These are phyloP conservation scores for Drosophila borealis DNA, from an alignment of 2,888 invertebrate species.

Conservation along the genomic window DNA sequence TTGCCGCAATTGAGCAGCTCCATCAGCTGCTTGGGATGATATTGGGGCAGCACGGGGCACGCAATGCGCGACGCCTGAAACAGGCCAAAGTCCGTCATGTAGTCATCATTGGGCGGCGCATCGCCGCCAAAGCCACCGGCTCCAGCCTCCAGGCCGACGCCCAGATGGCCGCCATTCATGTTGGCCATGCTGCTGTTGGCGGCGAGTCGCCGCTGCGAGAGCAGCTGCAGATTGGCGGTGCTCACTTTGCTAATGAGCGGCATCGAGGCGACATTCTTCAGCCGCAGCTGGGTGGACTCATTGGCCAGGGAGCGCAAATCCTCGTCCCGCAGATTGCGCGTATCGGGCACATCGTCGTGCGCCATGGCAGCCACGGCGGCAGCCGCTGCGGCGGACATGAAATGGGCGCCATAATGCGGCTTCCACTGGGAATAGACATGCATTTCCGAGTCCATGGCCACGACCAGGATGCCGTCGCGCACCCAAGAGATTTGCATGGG, in stretches of 20 bases:
- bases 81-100: conserved; percentile 96
- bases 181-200: conserved; percentile 85
- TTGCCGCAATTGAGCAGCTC: conserved; percentile 99
- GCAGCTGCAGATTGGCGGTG: conserved; percentile 92
- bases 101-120: conserved; percentile 86
- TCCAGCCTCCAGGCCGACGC: background rate
- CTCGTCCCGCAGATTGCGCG: conserved; percentile 90
- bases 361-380: conserved; percentile 83
- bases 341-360: conserved; percentile 89
- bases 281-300: conserved; percentile 88
- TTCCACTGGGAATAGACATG: conserved; percentile 99
- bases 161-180: conserved; percentile 46
- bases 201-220: conserved; percentile 88
- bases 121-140: conserved; percentile 21
- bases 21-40: conserved; percentile 99
- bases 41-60: conserved; percentile 98
- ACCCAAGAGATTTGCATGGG: conserved; percentile 99
- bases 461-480: conserved; percentile 97
- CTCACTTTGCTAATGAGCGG: conserved; percentile 93
- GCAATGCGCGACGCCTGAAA: conserved; percentile 99
- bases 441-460: conserved; percentile 99
- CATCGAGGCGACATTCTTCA: conserved; percentile 91
- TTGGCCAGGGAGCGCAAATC: conserved; percentile 88
- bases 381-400: conserved; percentile 81
- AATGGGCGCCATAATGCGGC: conserved; percentile 85